Conservation (phyloP, 2,888 invertebrate species). For the Rhagophthalmus giganteus region DNA sequence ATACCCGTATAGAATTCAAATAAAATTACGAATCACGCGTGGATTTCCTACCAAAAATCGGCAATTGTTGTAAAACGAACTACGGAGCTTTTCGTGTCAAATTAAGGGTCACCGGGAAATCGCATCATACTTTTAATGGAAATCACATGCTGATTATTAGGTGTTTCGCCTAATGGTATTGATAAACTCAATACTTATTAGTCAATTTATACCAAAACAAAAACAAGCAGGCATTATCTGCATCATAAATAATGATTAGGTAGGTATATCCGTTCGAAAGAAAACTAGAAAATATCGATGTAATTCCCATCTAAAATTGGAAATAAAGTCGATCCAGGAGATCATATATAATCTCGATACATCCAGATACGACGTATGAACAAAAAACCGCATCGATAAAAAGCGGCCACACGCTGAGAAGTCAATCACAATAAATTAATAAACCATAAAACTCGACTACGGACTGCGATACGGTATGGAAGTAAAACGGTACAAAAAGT, state of each 20-base stretch:
- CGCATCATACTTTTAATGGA: background rate
- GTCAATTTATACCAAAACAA: no score
- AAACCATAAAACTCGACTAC: conserved; percentile 27
- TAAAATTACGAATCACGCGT: background rate
- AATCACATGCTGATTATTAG: no score
- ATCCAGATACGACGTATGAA: background rate
- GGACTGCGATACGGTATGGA: conserved; percentile 27
- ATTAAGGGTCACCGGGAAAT: background rate
- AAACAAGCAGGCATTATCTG: no score
- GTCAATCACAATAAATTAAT: conserved; percentile 31
- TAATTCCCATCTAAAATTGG: background rate
- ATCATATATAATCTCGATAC: background rate
- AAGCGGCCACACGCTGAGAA: conserved; percentile 27
- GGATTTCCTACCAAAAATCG: background rate
- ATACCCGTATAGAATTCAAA: conserved; percentile 24
- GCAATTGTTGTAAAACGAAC: no score
- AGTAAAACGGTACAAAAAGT: conserved; percentile 33
- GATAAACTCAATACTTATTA: no score
- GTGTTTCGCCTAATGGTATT: no score
- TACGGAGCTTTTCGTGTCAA: no score
- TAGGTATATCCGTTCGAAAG: no score
- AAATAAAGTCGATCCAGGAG: background rate
- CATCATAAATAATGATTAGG: no score
- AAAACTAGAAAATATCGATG: background rate
- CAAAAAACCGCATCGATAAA: conserved; percentile 4